Evolutionary conservation across 2,888 invertebrate species (phyloP).

Genomic region (Agrotis clavis): DNA sequence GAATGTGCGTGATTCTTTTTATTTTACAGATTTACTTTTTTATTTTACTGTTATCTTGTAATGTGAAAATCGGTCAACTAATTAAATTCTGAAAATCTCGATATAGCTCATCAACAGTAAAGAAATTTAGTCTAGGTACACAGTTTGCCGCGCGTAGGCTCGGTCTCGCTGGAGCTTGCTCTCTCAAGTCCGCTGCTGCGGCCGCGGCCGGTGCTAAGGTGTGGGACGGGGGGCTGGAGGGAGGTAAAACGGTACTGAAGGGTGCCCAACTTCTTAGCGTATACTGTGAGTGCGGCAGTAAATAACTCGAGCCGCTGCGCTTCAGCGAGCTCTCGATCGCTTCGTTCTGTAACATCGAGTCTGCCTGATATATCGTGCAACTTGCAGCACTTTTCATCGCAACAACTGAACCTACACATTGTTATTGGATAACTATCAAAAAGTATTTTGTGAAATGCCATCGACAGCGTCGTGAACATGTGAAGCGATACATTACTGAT

Average conservation of each 20-base stretch:
- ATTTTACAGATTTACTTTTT: neutral
- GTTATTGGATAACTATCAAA: conserved; percentile 20
- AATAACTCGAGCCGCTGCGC: conserved; percentile 41
- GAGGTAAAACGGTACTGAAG: neutral
- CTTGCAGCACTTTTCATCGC: conserved; percentile 12
- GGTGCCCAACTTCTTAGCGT: conserved; percentile 32
- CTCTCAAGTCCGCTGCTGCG: neutral
- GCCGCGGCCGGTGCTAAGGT: neutral
- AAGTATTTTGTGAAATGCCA: conserved; percentile 22
- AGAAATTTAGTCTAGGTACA: too few species aligned
- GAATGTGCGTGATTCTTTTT: neutral
- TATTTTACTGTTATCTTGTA: neutral
- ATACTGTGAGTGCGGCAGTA: conserved; percentile 32
- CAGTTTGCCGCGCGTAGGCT: neutral
- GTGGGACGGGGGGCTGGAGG: neutral
- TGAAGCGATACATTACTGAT: conserved; percentile 11
- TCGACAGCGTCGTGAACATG: conserved; percentile 14
- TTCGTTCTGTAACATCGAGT: conserved; percentile 5
- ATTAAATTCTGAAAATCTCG: too few species aligned
- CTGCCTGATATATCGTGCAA: conserved; percentile 11
- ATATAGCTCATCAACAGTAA: neutral
- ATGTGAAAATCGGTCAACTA: neutral
- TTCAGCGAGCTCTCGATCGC: conserved; percentile 36
- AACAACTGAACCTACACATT: neutral
- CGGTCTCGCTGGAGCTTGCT: conserved; percentile 16